Percentiles rank a stretch among this genome's conserved stretches.
Conservation (phyloP, 2,888 invertebrate genomes). For the Zonitis immaculata region DNA sequence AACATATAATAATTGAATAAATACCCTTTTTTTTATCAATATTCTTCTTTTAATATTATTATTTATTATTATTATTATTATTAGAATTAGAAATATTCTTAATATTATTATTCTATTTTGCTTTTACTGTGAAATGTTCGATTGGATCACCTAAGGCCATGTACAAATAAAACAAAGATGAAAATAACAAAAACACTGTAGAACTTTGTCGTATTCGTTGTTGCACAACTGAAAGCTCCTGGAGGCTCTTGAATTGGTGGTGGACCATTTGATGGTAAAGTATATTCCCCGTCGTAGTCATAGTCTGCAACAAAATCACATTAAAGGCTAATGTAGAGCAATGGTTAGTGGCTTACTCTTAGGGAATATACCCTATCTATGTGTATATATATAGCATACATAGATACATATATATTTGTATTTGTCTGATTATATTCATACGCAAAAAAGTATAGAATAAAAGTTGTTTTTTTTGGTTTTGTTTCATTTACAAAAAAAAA, state of each 20-base stretch:
- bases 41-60: not conserved
- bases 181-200: constrained; percentile 2
- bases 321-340: constrained; percentile 19
- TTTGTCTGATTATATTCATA: not conserved
- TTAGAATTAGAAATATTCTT: no score
- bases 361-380: not conserved
- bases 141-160: constrained; percentile 36
- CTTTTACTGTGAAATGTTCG: not conserved
- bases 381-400: not conserved
- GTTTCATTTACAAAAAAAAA: no score
- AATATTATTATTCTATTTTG: not conserved
- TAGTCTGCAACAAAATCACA: constrained; percentile 41
- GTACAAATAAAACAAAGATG: constrained; percentile 8
- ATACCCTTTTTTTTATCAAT: not conserved
- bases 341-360: not conserved
- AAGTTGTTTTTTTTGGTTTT: no score
- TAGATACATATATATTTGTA: not conserved
- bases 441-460: no score
- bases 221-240: constrained; percentile 40
- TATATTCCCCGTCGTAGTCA: constrained; percentile 47
- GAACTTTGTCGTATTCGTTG: constrained; percentile 23
- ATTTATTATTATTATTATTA: not conserved
- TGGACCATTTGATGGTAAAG: constrained; percentile 45
- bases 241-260: constrained; percentile 47
- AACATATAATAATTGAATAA: not conserved